Conservation (phyloP, 2,888 invertebrate genomes). For the Thalpophila matura region DNA sequence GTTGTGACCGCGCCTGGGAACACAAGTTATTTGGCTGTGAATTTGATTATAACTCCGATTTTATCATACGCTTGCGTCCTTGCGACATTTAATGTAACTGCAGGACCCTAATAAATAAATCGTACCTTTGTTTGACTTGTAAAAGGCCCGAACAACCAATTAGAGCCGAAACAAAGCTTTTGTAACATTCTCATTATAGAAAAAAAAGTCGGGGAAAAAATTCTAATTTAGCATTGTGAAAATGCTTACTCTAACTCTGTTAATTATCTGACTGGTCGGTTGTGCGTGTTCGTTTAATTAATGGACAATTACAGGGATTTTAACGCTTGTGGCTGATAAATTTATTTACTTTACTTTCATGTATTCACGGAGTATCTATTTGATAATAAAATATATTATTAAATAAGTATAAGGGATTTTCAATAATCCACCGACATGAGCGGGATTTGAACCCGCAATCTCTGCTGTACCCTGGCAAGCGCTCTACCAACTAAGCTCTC, state of each 20-base stretch:
- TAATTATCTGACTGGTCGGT: constrained; percentile 51
- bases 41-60: neutral
- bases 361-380: too few species aligned
- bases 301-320: constrained; percentile 35
- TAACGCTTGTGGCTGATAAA: constrained; percentile 12
- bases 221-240: constrained; percentile 36
- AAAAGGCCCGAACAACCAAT: constrained; percentile 55
- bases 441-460: too few species aligned
- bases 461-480: too few species aligned
- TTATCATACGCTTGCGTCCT: neutral
- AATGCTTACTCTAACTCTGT: constrained; percentile 43
- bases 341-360: constrained; percentile 3
- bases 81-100: constrained; percentile 17
- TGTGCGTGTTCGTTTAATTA: constrained; percentile 50
- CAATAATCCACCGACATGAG: too few species aligned
- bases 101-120: constrained; percentile 50
- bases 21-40: too few species aligned
- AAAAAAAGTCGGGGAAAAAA: constrained; percentile 36
- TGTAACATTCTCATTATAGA: constrained; percentile 54
- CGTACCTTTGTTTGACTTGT: constrained; percentile 56
- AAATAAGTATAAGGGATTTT: too few species aligned
- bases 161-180: constrained; percentile 52
- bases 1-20: too few species aligned
- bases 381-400: too few species aligned
- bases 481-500: too few species aligned